Evolutionary conservation across 2,888 invertebrate genomes (phyloP), one percentile per base, ranked within the genome.

Genomic region (Agrilus cyanescens): DNA sequence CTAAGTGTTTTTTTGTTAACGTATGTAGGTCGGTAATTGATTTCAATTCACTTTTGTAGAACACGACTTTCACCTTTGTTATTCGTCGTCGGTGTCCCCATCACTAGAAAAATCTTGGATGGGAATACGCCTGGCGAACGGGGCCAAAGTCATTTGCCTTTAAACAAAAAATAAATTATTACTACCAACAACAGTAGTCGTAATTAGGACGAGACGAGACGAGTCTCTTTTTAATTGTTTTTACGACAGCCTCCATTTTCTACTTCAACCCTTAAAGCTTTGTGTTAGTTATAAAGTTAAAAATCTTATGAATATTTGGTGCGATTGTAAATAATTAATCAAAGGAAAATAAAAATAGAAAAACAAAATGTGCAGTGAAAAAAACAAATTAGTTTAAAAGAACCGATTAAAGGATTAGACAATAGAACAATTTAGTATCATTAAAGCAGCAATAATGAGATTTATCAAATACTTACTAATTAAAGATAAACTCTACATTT

Each of bases 21-120:
- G 25, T 25, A 25, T 20, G 20, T 20, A 20, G 20, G 20, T 20
- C 5, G 20, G 41, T 47, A 46, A 48, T 45, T 31, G 39, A 44
- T 46, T 44, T 48, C 44, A 38, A 45, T 46, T 44, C 37, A 44
- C 48, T 50, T 50, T 13, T 49, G 50, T 53, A 51, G 50, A 43
- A 35, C 51, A 53, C 54, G 50, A 37, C 44, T 38, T 51, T 53
- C 38, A 58, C 58, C 59, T 62, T 50, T 59, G 63, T 70, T 76
- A 91, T 74, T 94, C 93, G 63, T 91, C 91, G 67, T 93, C 93
- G 31, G 90, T 85, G 63, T 88, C 93, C 34, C 88, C 84, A 61
- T 90, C 93, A 66, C 90, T 90, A 58, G 86, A 90, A 70, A 78
- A 82, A 54, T 82, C 82, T 50, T 76, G 76, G 46, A 78, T 73